phyloP scores from a whole-genome alignment of 1,140 invertebrate species.

The Thaumatotibia leucotreta region DNA sequence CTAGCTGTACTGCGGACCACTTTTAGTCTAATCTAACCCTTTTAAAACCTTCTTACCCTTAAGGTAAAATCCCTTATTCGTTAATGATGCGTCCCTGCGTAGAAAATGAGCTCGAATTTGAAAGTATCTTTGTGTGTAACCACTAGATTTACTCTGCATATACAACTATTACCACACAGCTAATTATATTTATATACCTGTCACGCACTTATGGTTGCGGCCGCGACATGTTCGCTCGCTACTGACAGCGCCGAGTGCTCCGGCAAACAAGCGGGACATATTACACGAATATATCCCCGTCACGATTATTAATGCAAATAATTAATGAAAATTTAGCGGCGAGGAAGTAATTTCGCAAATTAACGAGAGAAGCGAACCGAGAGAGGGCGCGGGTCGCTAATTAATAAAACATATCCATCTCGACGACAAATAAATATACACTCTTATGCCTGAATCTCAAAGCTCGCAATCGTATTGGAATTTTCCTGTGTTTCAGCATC shows the following conservation, averaged over 20 bases:
- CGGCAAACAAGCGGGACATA: neutral
- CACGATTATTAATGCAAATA: neutral
- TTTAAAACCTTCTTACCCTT: too few relatives aligned
- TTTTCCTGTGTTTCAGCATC: neutral
- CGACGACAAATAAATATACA: neutral
- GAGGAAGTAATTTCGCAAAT: conserved; percentile 7
- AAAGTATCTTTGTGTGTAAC: neutral
- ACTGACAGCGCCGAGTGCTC: neutral
- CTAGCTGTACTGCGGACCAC: too few relatives aligned
- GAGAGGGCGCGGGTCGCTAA: neutral
- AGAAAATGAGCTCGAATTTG: neutral
- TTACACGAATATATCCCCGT: neutral
- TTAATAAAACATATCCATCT: conserved; percentile 13
- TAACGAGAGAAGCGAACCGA: conserved; percentile 6
- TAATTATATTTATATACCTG: neutral
- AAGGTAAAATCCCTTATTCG: too few relatives aligned
- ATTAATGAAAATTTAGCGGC: conserved; percentile 8
- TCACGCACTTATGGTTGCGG: neutral
- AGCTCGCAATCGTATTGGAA: too few relatives aligned
- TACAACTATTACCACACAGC: neutral
- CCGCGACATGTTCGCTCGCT: neutral
- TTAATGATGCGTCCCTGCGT: too few relatives aligned
- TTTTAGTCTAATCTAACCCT: too few relatives aligned
- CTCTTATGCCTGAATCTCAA: neutral
- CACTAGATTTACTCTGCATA: neutral